Evolutionary conservation across 1,140 invertebrate genomes (phyloP).

Genomic region (Eumeta japonica): DNA sequence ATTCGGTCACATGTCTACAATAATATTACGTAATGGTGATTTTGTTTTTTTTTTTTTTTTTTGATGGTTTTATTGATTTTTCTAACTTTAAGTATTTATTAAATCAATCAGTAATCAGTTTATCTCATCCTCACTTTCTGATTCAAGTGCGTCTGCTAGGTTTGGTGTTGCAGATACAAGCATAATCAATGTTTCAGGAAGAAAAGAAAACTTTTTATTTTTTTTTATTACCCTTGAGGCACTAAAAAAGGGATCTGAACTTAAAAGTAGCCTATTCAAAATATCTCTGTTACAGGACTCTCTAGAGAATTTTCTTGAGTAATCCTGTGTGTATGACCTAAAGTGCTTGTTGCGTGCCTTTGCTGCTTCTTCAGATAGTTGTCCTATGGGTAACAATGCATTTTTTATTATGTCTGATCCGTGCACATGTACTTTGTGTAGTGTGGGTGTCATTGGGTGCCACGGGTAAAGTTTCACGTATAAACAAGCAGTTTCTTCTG

Average conservation of each 20-base stretch:
- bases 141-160: neutral
- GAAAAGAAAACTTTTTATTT: neutral
- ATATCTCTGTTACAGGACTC: constrained; percentile 18
- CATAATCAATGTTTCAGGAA: no score
- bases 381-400: constrained; percentile 22
- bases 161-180: constrained; percentile 15
- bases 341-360: constrained; percentile 26
- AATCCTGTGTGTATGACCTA: constrained; percentile 15
- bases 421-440: constrained; percentile 35
- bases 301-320: constrained; percentile 21
- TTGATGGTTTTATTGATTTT: no score
- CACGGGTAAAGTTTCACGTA: constrained; percentile 24
- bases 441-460: constrained; percentile 26
- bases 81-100: no score
- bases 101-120: no score
- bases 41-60: no score
- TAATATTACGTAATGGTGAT: no score
- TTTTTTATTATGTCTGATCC: constrained; percentile 20
- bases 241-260: constrained; percentile 17
- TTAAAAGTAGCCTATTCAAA: constrained; percentile 18
- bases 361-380: constrained; percentile 17
- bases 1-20: no score
- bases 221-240: constrained; percentile 10
- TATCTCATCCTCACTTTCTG: no score
- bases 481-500: constrained; percentile 16